Evolutionary conservation across 2,797 vertebrate species (phyloP).

Genomic region (Cetoscarus ocellatus): DNA sequence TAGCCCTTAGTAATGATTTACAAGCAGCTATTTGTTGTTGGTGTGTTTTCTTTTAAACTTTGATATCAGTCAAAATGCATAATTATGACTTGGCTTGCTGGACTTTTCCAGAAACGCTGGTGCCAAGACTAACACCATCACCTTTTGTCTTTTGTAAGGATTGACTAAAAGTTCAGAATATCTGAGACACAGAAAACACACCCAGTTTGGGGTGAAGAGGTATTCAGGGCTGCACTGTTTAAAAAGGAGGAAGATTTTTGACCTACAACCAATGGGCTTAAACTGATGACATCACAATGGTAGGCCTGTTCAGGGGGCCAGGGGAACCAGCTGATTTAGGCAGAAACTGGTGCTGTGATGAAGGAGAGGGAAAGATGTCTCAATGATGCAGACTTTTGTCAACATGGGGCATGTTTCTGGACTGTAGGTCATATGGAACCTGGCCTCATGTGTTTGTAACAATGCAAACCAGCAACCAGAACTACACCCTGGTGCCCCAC

Average conservation of each 20-base stretch:
- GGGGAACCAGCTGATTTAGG: too few relatives aligned
- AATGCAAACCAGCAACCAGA: background rate
- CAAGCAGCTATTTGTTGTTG: slow-evolving; percentile 6
- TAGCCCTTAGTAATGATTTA: slow-evolving; percentile 9
- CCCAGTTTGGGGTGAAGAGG: background rate
- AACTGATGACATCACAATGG: too few relatives aligned
- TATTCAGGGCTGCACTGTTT: slow-evolving; percentile 1
- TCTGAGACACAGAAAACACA: background rate
- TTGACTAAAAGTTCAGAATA: background rate
- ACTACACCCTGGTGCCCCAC: too few relatives aligned
- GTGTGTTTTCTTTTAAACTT: slow-evolving; percentile 15
- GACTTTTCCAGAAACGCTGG: background rate
- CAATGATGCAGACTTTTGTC: too few relatives aligned
- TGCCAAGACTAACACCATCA: background rate
- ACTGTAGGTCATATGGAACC: background rate
- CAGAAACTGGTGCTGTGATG: too few relatives aligned
- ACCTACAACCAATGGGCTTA: too few relatives aligned
- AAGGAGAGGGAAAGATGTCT: too few relatives aligned
- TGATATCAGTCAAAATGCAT: background rate
- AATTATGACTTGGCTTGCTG: slow-evolving; percentile 12
- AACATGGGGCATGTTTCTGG: slow-evolving; percentile 17
- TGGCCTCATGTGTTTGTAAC: background rate
- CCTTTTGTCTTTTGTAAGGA: background rate
- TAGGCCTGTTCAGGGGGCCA: too few relatives aligned
- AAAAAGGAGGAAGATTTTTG: too few relatives aligned